phyloP scores from a whole-genome alignment of 1,140 invertebrate genomes.

The Drosophila tani region DNA sequence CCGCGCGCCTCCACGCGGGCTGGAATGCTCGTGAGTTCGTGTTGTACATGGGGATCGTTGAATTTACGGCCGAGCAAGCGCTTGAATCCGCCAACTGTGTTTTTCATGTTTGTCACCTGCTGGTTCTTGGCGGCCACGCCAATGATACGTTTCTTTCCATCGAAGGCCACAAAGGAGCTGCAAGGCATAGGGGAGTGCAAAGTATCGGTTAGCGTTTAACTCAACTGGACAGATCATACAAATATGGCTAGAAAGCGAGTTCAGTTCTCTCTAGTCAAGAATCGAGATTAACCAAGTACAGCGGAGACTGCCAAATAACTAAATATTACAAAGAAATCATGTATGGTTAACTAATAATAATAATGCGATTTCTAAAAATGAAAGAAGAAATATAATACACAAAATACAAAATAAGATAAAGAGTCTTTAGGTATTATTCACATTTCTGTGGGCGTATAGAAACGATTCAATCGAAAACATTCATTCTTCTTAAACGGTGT shows the following conservation, averaged over 20 bases:
- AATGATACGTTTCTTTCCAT: conserved; percentile 95
- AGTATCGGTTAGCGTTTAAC: neutral
- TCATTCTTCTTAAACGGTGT: neutral
- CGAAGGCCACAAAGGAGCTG: conserved; percentile 98
- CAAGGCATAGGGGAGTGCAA: conserved; percentile 52
- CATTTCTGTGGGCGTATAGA: neutral
- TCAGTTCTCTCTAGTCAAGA: neutral
- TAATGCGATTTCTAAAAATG: too few species aligned
- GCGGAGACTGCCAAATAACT: neutral
- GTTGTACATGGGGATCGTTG: conserved; percentile 94
- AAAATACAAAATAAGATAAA: too few species aligned
- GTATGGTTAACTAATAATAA: too few species aligned
- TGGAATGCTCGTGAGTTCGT: conserved; percentile 91
- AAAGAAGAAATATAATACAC: too few species aligned
- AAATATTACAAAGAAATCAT: neutral
- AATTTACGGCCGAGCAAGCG: conserved; percentile 94
- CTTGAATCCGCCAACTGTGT: conserved; percentile 97
- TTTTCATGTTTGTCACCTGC: conserved; percentile 98
- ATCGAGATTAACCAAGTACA: neutral
- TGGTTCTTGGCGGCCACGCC: conserved; percentile 99
- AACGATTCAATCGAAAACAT: neutral
- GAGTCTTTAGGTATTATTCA: neutral
- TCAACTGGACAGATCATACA: neutral
- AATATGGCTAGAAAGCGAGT: conserved; percentile 16
- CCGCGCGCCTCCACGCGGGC: conserved; percentile 90